These are phyloP conservation scores for Cyphomyrus discorhynchus DNA, from an alignment of 2,113 vertebrate genomes.

Conservation along the genomic window DNA sequence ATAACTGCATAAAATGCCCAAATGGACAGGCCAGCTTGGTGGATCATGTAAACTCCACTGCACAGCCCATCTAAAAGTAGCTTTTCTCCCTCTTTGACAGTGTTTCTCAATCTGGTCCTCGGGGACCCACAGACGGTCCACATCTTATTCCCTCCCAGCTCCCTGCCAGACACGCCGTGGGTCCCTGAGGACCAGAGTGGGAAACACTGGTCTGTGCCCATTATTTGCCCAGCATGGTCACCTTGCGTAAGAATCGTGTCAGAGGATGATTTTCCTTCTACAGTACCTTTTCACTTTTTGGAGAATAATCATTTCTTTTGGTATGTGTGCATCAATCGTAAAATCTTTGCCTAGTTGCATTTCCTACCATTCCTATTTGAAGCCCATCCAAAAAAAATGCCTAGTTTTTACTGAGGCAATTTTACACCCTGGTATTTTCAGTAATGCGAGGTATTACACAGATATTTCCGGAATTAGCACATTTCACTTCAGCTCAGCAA, in stretches of 20 bases:
- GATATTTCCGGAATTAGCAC: neutral
- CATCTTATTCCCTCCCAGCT: neutral
- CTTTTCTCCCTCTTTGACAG: neutral
- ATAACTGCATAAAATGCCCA: neutral
- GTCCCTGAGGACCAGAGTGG: neutral
- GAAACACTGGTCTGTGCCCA: neutral
- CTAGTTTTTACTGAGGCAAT: neutral
- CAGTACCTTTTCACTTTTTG: neutral
- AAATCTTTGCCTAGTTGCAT: neutral
- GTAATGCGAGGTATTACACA: neutral
- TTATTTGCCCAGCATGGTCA: neutral
- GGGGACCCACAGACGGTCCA: neutral
- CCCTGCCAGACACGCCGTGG: neutral
- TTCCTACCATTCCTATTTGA: neutral
- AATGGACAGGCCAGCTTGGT: neutral
- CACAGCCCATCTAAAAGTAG: neutral
- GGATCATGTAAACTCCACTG: neutral
- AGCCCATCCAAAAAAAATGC: neutral
- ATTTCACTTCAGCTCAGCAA: neutral
- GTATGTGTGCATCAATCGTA: neutral
- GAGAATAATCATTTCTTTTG: neutral
- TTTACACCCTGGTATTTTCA: neutral
- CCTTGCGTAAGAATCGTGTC: neutral
- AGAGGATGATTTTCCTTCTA: neutral
- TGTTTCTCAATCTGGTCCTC: neutral